Percentiles rank a stretch among this genome's conserved stretches.
Evolutionary conservation across 2,113 vertebrate species (phyloP).

Genomic region (Vulpes ferrilata): DNA sequence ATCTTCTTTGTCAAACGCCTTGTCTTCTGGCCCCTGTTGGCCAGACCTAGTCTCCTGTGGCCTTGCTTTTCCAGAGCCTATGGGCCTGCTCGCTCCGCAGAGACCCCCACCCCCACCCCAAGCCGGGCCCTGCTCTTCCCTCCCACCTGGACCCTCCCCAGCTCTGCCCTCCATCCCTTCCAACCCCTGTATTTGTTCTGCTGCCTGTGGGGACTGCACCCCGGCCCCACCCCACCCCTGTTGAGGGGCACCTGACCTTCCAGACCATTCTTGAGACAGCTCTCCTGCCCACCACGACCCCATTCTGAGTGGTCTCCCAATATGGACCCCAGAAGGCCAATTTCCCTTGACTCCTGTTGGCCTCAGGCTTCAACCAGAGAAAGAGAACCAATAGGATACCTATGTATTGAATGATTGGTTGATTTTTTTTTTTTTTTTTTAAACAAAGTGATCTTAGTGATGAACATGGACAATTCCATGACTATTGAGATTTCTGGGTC

Average conservation of each 20-base stretch:
- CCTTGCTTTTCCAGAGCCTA: not conserved
- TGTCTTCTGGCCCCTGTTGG: not conserved
- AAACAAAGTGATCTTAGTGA: too few species aligned
- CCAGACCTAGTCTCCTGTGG: not conserved
- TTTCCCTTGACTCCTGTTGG: not conserved
- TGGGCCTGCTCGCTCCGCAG: not conserved
- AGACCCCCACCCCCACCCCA: too few species aligned
- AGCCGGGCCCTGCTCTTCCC: not conserved
- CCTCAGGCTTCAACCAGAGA: not conserved
- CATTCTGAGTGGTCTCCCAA: not conserved
- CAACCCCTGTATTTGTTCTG: conserved; percentile 42
- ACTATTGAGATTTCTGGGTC: too few species aligned
- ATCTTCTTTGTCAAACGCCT: not conserved
- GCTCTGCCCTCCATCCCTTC: not conserved
- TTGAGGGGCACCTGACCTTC: not conserved
- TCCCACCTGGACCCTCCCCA: too few species aligned
- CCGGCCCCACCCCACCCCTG: not conserved
- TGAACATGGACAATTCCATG: too few species aligned
- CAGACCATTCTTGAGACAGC: not conserved
- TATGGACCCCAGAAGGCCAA: not conserved
- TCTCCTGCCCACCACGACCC: not conserved
- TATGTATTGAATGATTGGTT: not conserved
- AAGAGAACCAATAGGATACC: not conserved
- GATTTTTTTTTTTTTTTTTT: too few species aligned
- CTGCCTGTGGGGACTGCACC: not conserved